A percentile compares a stretch with the other conserved stretches of the same genome.
phyloP scores from a whole-genome alignment of 1,140 invertebrate species.

The Drosophila jambulina region DNA sequence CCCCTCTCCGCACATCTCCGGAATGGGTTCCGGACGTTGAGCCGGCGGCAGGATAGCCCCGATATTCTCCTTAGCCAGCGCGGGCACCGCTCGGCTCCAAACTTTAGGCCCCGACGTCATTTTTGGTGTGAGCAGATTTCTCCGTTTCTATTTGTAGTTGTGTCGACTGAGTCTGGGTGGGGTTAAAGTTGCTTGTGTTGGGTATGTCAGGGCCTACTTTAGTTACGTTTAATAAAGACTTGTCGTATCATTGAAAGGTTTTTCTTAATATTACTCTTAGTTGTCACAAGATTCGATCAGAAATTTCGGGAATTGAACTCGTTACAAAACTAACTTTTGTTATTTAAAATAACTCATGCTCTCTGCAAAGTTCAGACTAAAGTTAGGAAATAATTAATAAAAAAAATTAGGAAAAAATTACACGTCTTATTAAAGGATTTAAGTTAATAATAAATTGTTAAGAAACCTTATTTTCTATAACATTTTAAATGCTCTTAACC shows the following conservation, averaged over 20 bases:
- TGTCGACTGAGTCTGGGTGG: not conserved
- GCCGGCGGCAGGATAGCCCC: conserved; percentile 23
- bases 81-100: conserved; percentile 17
- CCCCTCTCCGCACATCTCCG: conserved; percentile 13
- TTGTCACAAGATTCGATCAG: too few species aligned
- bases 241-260: not conserved
- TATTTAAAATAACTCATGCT: too few species aligned
- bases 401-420: too few species aligned
- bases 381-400: too few species aligned
- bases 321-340: too few species aligned
- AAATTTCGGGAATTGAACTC: too few species aligned
- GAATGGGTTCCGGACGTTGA: conserved; percentile 17
- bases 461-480: too few species aligned
- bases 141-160: conserved; percentile 1
- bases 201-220: not conserved
- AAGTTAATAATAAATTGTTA: too few species aligned
- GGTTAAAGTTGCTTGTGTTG: not conserved
- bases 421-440: too few species aligned
- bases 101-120: conserved; percentile 2
- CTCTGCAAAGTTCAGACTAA: too few species aligned
- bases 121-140: not conserved
- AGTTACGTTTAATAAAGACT: not conserved
- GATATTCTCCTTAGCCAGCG: conserved; percentile 8
- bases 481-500: too few species aligned
- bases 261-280: not conserved